Conservation (phyloP, 2,113 vertebrate genomes). For the Pluvianellus socialis region DNA sequence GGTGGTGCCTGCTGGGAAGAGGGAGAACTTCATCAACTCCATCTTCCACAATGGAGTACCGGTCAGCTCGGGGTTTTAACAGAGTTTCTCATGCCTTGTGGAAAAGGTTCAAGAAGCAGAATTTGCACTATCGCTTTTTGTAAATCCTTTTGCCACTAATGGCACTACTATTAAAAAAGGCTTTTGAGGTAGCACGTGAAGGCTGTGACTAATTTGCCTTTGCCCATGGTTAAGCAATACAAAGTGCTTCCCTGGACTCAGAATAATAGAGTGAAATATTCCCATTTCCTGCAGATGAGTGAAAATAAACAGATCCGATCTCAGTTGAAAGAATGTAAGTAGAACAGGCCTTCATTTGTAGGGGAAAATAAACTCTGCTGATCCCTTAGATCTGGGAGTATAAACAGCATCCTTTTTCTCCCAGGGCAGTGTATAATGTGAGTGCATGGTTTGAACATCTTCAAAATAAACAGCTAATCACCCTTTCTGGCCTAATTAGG, state of each 20-base stretch:
- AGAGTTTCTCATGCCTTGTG: neutral
- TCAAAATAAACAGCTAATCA: constrained; percentile 64
- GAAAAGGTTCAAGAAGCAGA: neutral
- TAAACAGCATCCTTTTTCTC: constrained; percentile 46
- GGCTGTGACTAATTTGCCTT: constrained; percentile 32
- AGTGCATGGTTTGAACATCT: constrained; percentile 28
- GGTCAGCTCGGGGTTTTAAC: neutral
- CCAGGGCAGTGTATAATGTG: constrained; percentile 2
- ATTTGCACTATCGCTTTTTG: neutral
- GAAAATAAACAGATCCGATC: constrained; percentile 62
- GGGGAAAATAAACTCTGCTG: constrained; percentile 58
- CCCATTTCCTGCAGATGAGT: constrained; percentile 53
- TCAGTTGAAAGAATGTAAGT: constrained; percentile 26
- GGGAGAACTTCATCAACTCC: neutral
- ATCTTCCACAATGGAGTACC: neutral
- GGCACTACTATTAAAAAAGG: neutral
- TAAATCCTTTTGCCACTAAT: neutral
- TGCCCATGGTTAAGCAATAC: constrained; percentile 17
- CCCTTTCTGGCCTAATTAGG: constrained; percentile 54
- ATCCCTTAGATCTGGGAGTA: constrained; percentile 15
- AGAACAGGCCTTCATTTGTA: constrained; percentile 26
- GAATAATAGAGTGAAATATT: constrained; percentile 24
- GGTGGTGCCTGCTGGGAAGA: neutral
- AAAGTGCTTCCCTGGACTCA: constrained; percentile 3
- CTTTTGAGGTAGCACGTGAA: neutral